Conservation (phyloP, 2,113 vertebrate genomes). For the Microtus montanus region DNA sequence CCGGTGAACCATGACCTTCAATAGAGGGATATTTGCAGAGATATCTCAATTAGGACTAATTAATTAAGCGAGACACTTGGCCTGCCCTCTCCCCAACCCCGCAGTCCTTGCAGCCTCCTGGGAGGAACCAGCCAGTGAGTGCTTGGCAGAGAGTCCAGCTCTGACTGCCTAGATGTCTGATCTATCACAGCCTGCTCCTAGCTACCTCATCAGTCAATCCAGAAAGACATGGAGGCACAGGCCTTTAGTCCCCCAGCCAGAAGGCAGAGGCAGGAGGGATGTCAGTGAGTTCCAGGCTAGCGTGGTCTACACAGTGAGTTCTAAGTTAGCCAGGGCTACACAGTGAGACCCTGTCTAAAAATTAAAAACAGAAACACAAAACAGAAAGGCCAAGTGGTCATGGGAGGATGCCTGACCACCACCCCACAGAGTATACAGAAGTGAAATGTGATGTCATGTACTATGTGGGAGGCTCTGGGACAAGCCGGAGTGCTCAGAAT, state of each 20-base stretch:
- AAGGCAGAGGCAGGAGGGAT: not conserved
- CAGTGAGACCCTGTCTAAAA: not conserved
- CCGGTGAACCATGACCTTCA: conserved; percentile 49
- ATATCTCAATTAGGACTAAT: conserved; percentile 78
- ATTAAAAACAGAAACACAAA: not conserved
- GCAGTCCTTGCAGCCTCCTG: not conserved
- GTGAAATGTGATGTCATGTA: not conserved
- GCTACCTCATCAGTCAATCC: not conserved
- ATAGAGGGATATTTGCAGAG: conserved; percentile 70
- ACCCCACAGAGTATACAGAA: not conserved
- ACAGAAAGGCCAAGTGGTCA: not conserved
- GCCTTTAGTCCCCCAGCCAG: not conserved
- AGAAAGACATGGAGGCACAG: not conserved
- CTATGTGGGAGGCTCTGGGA: not conserved
- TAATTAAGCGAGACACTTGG: conserved; percentile 67
- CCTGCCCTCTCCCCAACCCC: conserved; percentile 48
- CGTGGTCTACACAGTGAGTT: not conserved
- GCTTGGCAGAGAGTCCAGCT: not conserved
- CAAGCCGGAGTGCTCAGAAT: not conserved
- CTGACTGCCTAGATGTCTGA: conserved; percentile 42
- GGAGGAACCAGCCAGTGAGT: conserved; percentile 40
- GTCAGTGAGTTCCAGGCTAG: not conserved
- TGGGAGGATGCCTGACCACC: not conserved
- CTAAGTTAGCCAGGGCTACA: not conserved
- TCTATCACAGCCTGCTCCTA: conserved; percentile 49